These are phyloP conservation scores for Bufo gargarizans DNA, from an alignment of 2,113 vertebrate genomes.

Conservation along the genomic window DNA sequence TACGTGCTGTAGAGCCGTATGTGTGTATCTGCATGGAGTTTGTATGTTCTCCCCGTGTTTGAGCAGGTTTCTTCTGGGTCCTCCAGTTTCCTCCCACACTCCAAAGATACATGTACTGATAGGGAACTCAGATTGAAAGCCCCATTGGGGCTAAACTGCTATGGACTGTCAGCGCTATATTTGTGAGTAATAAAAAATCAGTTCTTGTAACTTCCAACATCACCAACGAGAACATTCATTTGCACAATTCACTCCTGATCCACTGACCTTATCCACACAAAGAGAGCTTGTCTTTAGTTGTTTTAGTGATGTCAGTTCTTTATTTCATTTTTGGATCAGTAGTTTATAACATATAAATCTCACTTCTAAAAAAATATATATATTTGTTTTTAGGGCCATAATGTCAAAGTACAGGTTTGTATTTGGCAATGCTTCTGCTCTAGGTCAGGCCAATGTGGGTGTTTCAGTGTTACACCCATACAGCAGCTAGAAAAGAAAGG, in stretches of 20 bases:
- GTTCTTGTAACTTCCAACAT: background rate
- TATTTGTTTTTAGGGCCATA: background rate
- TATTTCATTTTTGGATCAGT: background rate
- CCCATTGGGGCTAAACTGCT: too few species aligned
- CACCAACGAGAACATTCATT: slow-evolving; percentile 13
- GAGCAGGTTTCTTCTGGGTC: too few species aligned
- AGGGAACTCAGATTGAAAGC: too few species aligned
- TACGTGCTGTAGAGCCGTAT: too few species aligned
- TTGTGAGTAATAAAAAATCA: too few species aligned
- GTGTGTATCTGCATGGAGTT: too few species aligned
- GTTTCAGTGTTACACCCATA: slow-evolving; percentile 15
- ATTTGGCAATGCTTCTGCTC: background rate
- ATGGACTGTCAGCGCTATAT: too few species aligned
- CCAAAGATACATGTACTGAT: too few species aligned
- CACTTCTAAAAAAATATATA: background rate
- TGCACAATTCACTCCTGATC: background rate
- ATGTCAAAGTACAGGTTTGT: background rate
- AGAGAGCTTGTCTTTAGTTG: slow-evolving; percentile 9
- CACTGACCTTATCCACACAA: slow-evolving; percentile 11
- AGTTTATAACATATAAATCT: background rate
- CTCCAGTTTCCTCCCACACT: too few species aligned
- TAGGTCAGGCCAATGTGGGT: background rate
- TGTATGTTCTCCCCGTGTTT: too few species aligned
- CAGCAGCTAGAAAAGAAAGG: background rate
- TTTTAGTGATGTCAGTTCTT: background rate